phyloP scores from a whole-genome alignment of 2,797 vertebrate genomes.

The Pogoniulus pusillus region DNA sequence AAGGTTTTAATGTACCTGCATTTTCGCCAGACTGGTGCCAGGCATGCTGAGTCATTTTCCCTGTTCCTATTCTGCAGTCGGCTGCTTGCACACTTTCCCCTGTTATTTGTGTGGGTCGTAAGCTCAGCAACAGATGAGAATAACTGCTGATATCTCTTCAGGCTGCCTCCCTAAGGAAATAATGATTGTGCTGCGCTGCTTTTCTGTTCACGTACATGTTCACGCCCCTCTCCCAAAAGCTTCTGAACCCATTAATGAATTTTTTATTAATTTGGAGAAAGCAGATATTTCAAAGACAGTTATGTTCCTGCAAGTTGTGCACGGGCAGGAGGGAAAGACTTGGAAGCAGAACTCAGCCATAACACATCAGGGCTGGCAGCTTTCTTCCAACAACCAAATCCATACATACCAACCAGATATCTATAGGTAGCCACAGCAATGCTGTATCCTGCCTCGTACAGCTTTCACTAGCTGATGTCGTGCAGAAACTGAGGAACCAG shows the following conservation, averaged over 20 bases:
- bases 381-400: neutral
- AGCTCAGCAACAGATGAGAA: slow-evolving; percentile 57
- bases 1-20: slow-evolving; percentile 56
- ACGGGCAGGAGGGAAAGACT: neutral
- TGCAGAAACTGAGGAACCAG: neutral
- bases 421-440: neutral
- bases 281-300: neutral
- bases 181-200: neutral
- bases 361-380: neutral
- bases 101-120: slow-evolving; percentile 58
- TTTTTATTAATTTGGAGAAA: neutral
- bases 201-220: neutral
- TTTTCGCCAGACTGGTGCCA: slow-evolving; percentile 51
- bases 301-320: neutral
- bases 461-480: neutral
- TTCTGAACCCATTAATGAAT: neutral
- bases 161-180: slow-evolving; percentile 42
- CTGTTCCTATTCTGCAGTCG: slow-evolving; percentile 45
- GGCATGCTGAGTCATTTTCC: slow-evolving; percentile 70
- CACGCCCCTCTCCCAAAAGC: neutral
- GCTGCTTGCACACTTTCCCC: slow-evolving; percentile 28
- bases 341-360: neutral
- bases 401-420: neutral
- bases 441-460: neutral
- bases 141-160: slow-evolving; percentile 36